A percentile compares a stretch with the other conserved stretches of the same genome.
phyloP scores from a whole-genome alignment of 2,113 vertebrate species.

The Tachycineta bicolor region DNA sequence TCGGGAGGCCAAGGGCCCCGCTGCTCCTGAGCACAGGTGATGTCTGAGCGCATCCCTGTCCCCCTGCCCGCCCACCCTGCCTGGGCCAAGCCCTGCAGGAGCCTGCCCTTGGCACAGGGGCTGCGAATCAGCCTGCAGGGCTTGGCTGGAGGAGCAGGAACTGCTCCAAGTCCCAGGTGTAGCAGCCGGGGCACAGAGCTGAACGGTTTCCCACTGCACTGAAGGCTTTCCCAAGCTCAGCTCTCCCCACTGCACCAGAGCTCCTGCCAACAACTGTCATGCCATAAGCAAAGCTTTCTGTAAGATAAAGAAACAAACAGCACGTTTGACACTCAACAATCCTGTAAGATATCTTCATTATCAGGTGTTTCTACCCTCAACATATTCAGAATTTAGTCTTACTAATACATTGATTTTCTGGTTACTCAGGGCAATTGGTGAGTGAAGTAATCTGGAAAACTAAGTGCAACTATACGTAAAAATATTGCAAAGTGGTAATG shows the following conservation, averaged over 20 bases:
- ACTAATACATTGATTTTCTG: neutral
- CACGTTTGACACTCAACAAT: neutral
- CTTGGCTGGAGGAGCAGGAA: neutral
- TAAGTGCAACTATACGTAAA: neutral
- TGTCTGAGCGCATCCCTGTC: neutral
- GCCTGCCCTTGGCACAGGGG: neutral
- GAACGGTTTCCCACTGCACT: neutral
- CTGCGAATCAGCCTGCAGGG: neutral
- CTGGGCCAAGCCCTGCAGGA: neutral
- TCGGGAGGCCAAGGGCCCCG: neutral
- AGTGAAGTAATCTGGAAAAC: neutral
- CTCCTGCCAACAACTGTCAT: neutral
- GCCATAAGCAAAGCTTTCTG: neutral
- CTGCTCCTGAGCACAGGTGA: fast-evolving
- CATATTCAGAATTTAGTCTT: neutral
- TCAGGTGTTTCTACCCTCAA: neutral
- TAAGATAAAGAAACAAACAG: neutral
- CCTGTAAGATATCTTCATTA: neutral
- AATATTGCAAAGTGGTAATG: neutral
- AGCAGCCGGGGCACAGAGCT: neutral
- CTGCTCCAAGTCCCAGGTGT: neutral
- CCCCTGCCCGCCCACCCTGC: neutral
- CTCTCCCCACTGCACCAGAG: neutral
- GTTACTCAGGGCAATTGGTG: neutral
- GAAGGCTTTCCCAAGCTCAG: neutral